Evolutionary conservation across 2,797 vertebrate species (phyloP), one percentile per base, ranked within the genome.

Genomic region (Pyrocephalus nanus): DNA sequence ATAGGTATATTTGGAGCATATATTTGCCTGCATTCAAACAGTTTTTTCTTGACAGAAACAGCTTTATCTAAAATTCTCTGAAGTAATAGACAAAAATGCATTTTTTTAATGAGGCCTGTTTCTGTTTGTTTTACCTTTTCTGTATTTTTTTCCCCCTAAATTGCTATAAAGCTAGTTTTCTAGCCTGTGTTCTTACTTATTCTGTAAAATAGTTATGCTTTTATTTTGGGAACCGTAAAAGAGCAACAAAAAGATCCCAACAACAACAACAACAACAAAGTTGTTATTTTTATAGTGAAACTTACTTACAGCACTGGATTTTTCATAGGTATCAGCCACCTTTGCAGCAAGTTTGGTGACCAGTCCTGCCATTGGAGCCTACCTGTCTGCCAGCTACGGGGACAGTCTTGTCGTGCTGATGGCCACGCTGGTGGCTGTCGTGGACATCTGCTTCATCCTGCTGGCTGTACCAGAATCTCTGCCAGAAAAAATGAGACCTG

Each of bases 331-430:
- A 48, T 99, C 99, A 2, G 99, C 99, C 45, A 99, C 99, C 5
- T 99, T 99, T 79, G 99, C 99, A 15, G 99, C 99, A 88, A 99
- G 99, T 95, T 97, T 99, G 96, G 99, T 99, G 69, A 99, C 98
- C 12, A 99, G 99, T 87, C 99, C 99, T 5, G 99, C 99, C n/a
- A 99, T 99, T 72, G 99, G 99, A 43, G 99, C 99, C 0, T 99
- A 98, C 92, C 97, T 99, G 73, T 99, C 99, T 13, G 97, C 98
- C 53, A 98, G 95, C 93, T 99, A 99, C 0, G 99, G 99, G 38
- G 99, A 99, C 96, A 98, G 98, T 86, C 94, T 99, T 34, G 99
- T 99, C 40, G 98, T 99, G 25, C 95, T 99, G 54, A 78, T 99
- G 95, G 99, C 99, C 54, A 98, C 99, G 0, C 74, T 99, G 69